A percentile compares a stretch with the other conserved stretches of the same genome.
Evolutionary conservation across 2,113 vertebrate genomes (phyloP).

Genomic region (Pterocles burchelli): DNA sequence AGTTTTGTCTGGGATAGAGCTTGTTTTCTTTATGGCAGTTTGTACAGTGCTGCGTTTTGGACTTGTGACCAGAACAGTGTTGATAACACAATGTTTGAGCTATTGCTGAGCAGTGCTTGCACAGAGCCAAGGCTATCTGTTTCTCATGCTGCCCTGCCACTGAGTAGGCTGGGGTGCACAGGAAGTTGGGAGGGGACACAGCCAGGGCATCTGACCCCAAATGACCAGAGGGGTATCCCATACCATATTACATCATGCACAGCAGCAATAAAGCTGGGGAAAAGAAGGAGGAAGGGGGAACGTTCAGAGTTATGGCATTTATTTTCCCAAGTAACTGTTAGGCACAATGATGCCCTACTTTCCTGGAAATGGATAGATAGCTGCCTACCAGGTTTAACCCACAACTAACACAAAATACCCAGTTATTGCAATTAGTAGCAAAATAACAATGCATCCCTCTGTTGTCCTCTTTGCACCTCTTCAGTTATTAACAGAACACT

Average conservation of each 20-base stretch:
- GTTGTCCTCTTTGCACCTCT: neutral
- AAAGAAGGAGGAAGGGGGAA: neutral
- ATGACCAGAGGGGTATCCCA: neutral
- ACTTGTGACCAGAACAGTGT: neutral
- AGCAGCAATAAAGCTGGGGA: neutral
- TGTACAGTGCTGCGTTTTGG: neutral
- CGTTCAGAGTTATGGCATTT: accelerated
- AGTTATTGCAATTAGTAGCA: neutral
- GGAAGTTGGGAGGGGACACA: neutral
- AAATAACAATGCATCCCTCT: neutral
- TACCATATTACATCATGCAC: neutral
- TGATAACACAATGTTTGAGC: neutral
- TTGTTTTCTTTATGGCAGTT: neutral
- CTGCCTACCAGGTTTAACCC: neutral
- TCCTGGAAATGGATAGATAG: neutral
- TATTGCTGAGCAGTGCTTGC: neutral
- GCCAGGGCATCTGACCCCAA: neutral
- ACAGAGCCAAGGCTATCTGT: neutral
- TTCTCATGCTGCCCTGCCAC: neutral
- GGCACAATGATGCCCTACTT: neutral
- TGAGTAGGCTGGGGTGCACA: neutral
- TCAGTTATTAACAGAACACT: neutral
- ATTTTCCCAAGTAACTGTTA: neutral
- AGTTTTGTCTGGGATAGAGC: neutral
- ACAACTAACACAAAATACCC: neutral